Evolutionary conservation across 1,140 invertebrate genomes (phyloP).

Genomic region (Caenorhabditis latens): DNA sequence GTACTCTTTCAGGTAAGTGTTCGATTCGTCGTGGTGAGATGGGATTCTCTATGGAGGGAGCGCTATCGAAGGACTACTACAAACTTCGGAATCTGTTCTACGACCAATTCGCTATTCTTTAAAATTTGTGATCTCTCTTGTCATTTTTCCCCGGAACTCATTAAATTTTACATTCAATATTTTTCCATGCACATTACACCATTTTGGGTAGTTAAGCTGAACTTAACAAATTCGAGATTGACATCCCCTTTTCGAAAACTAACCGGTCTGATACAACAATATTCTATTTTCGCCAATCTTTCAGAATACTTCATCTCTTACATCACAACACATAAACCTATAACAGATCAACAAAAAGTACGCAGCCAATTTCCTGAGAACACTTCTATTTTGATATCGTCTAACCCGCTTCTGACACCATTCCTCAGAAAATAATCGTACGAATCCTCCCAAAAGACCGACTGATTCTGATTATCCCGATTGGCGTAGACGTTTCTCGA

Average conservation of each 20-base stretch:
- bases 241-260: no score
- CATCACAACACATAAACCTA: background rate
- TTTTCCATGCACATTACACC: no score
- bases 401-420: background rate
- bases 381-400: background rate
- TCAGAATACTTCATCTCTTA: no score
- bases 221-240: no score
- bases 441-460: background rate
- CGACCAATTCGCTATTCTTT: slow-evolving; percentile 94
- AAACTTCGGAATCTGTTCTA: slow-evolving; percentile 84
- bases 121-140: slow-evolving; percentile 15
- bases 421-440: background rate
- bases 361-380: background rate
- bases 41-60: slow-evolving; percentile 93
- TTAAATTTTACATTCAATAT: no score
- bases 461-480: background rate
- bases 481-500: background rate
- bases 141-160: background rate
- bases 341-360: background rate
- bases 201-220: no score
- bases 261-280: no score
- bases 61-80: slow-evolving; percentile 93
- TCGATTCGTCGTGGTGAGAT: slow-evolving; percentile 90
- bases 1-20: slow-evolving; percentile 80
- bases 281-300: background rate